Conservation (phyloP, 2,888 invertebrate species). For the Drepanosiphum platanoidis region DNA sequence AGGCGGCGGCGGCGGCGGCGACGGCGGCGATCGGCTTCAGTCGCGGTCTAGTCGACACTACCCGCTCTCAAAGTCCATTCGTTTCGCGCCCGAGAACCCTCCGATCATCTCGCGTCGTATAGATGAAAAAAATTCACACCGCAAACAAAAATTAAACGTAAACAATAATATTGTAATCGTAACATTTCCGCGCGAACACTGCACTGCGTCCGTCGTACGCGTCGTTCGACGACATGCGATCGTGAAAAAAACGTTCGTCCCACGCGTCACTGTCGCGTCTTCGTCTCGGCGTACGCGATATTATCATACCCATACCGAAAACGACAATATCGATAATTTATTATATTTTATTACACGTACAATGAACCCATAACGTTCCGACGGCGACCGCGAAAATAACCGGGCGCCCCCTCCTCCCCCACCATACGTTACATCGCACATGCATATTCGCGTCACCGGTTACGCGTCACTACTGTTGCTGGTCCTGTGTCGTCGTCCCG, state of each 20-base stretch:
- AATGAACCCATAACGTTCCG: too few species aligned
- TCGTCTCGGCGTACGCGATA: not conserved
- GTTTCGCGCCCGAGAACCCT: not conserved
- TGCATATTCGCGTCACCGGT: not conserved
- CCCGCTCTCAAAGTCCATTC: not conserved
- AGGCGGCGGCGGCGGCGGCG: not conserved
- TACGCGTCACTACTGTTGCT: not conserved
- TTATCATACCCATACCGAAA: too few species aligned
- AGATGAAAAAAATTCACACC: too few species aligned
- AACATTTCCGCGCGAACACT: not conserved
- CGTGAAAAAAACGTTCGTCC: not conserved
- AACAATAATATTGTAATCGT: too few species aligned
- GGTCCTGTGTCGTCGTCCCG: not conserved
- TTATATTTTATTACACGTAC: too few species aligned
- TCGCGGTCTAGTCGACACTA: not conserved
- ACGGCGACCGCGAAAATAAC: too few species aligned
- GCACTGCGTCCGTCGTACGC: not conserved
- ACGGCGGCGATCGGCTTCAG: not conserved
- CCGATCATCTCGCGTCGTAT: not conserved
- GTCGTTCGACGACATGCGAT: not conserved
- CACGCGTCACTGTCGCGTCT: not conserved
- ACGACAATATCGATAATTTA: too few species aligned
- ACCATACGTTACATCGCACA: not conserved
- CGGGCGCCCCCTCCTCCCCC: too few species aligned
- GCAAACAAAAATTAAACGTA: too few species aligned